Evolutionary conservation across 1,140 invertebrate species (phyloP).

Genomic region (Drosophila repleta): DNA sequence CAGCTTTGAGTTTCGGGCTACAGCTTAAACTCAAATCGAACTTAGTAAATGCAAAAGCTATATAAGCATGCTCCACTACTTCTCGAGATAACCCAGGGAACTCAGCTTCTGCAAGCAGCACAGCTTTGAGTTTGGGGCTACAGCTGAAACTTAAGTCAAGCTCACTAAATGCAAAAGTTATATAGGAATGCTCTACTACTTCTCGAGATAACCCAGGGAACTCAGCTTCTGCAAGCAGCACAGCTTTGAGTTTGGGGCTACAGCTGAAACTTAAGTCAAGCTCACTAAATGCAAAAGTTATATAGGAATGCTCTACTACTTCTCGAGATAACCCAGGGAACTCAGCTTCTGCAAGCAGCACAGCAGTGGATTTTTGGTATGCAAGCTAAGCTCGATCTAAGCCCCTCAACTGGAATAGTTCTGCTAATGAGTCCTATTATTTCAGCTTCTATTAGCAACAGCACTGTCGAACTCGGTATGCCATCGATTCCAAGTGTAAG

Average conservation of each 20-base stretch:
- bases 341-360: not conserved
- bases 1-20: too few species aligned
- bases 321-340: not conserved
- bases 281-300: too few species aligned
- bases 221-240: not conserved
- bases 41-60: too few species aligned
- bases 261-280: not conserved
- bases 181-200: too few species aligned
- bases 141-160: not conserved
- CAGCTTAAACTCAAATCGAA: too few species aligned
- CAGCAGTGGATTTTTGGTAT: not conserved
- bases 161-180: too few species aligned
- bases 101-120: not conserved
- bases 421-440: too few species aligned
- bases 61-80: too few species aligned
- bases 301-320: too few species aligned
- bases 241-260: not conserved
- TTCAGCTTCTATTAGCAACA: not conserved
- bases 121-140: not conserved
- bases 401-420: too few species aligned
- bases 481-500: not conserved
- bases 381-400: not conserved
- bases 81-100: too few species aligned
- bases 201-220: too few species aligned
- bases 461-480: not conserved